phyloP scores from a whole-genome alignment of 2,888 invertebrate genomes.

The Tetramorium bicarinatum region DNA sequence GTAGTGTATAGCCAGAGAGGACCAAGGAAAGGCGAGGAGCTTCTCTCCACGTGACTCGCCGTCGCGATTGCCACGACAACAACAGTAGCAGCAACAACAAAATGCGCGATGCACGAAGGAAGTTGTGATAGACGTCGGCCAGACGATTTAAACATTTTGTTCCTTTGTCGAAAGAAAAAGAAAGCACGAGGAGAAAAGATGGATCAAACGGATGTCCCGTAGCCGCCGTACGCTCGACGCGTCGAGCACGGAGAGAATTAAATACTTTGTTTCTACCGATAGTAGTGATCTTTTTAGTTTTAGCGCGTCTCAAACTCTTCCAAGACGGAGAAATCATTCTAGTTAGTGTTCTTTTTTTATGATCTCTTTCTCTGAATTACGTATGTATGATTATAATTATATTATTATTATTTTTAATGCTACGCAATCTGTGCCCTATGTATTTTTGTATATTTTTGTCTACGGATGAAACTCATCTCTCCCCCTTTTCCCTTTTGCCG shows the following conservation, averaged over 20 bases:
- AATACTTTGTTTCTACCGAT: constrained; percentile 82
- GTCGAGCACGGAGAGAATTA: constrained; percentile 71
- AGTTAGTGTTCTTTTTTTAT: constrained; percentile 87
- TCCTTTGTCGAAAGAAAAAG: constrained; percentile 79
- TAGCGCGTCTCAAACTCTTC: constrained; percentile 81
- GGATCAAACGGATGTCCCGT: constrained; percentile 72
- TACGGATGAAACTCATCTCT: constrained; percentile 52
- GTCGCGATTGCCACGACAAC: constrained; percentile 7
- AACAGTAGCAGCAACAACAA: constrained; percentile 4
- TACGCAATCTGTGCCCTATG: constrained; percentile 82
- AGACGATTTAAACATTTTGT: constrained; percentile 83
- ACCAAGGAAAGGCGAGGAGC: constrained; percentile 34
- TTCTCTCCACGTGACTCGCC: constrained; percentile 39
- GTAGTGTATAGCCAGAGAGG: constrained; percentile 41
- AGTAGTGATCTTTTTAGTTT: constrained; percentile 81
- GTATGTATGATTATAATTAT: constrained; percentile 82
- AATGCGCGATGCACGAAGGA: constrained; percentile 74
- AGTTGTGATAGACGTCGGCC: constrained; percentile 85
- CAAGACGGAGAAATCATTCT: constrained; percentile 82
- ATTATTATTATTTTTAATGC: constrained; percentile 84
- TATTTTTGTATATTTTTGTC: constrained; percentile 76
- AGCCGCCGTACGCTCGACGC: constrained; percentile 61
- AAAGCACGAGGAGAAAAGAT: constrained; percentile 59
- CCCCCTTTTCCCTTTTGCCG: neutral
- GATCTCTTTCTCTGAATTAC: constrained; percentile 86